These are phyloP conservation scores for Spongilla lacustris DNA, from an alignment of 37 sponge, comb jelly and placozoan genomes.

Conservation along the genomic window DNA sequence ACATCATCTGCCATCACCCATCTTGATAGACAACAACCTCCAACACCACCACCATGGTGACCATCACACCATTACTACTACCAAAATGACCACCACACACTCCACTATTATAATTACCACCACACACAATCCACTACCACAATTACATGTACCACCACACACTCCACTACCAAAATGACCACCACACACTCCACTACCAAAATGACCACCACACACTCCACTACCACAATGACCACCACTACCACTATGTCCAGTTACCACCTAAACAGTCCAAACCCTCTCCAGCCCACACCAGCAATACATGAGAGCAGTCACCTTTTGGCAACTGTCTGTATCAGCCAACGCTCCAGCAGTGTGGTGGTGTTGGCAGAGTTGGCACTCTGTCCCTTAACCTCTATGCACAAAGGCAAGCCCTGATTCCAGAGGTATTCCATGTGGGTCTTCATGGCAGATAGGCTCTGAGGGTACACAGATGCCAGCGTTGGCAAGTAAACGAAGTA, in stretches of 20 bases:
- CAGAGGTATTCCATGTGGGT: constrained; percentile 33
- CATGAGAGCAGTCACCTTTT: constrained; percentile 17
- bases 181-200: no score
- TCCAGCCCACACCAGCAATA: neutral
- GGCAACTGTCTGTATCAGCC: constrained; percentile 29
- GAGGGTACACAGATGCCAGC: neutral
- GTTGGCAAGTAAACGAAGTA: no score
- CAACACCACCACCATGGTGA: no score
- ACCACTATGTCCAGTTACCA: neutral
- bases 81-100: no score
- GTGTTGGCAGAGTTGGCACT: neutral
- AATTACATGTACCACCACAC: no score
- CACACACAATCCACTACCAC: no score
- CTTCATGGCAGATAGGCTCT: constrained; percentile 23
- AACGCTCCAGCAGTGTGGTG: constrained; percentile 35
- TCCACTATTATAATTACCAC: no score
- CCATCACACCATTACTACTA: no score
- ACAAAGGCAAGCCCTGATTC: constrained; percentile 34
- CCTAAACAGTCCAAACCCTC: neutral
- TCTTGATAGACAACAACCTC: no score
- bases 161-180: no score
- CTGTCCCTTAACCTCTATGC: constrained; percentile 58
- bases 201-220: no score
- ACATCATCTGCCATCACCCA: no score
- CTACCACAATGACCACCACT: neutral